Evolutionary conservation across 2,797 vertebrate species (phyloP), one percentile per base, ranked within the genome.

Genomic region (Diglossa cyanea): DNA sequence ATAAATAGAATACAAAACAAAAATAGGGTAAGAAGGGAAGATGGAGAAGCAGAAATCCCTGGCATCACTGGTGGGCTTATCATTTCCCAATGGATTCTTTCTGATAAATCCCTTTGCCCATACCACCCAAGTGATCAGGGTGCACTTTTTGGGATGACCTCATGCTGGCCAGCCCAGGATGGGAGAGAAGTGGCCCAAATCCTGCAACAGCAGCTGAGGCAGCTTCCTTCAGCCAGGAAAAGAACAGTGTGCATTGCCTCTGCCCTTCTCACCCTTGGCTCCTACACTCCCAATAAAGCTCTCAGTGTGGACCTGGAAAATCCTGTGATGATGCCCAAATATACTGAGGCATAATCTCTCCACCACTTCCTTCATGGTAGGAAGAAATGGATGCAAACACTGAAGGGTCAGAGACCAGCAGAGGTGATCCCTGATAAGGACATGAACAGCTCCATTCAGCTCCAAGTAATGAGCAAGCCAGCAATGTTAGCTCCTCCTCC

Each of bases 71-170:
- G 21, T 45, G 21, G 12, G 23, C 26, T 78, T 4, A 2, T 6
- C 2, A 13, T 60, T 72, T 63, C 23, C 17, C 10, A 7, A 2
- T 4, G 6, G 40, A 63, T 62, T 81, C 3, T 6, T 81, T 82
- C 25, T n/a, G 13, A 68, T 50, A 51, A 76, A 55, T 21, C 12
- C n/a, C 50, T 81, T 42, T 4, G 4, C 23, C 23, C 8, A 12
- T 3, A 23, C 4, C 16, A 75, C 28, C 44, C 18, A 48, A 47
- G 25, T 11, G 18, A 50, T 15, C 33, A 47, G 5, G 2, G 16
- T 3, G 2, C 1, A 4, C 6, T 42, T 51, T 23, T 54, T 31
- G 33, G 17, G 23, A 33, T 16, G 9, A 1, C 10, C 30, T 16
- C 31, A 6, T 3, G 6, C 4, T 55, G 33, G 7, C 20, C 45